Base-by-base conservation (phyloP, 2,113 vertebrate species). In the Bujurquina vittata region DNA sequence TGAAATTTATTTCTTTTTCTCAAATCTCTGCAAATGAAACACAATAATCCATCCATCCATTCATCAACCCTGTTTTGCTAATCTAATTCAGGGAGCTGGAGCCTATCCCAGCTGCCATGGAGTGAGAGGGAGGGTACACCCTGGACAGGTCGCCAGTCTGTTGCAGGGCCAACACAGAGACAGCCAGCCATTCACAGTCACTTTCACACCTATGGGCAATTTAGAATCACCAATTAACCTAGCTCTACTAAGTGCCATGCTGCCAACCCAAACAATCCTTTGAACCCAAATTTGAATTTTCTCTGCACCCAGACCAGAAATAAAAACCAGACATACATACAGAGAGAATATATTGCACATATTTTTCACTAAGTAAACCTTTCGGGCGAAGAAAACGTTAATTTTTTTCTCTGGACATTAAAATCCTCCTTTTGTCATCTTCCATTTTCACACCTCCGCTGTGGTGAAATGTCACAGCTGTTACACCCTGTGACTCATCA, bases 381-480 rank as follows among this genome's bases (percentile, higher is more conserved):
- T 17, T 9, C 20, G 12, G 17, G 17, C 35, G 69, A 56, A 74
- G 69, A 35, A 35, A 22, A 35, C 17, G 37, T 59, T 7, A 8
- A 35, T n/a, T 75, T 40, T 74, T 5, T 43, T 23, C 55, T 22
- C 40, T 17, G 20, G 26, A 14, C 62, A n/a, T 67, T 52, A 35
- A 67, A 40, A 52, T 22, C 74, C 56, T 20, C 33, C 17, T 37
- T 65, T 43, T 65, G 62, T 65, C 14, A 4, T n/a, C 31, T 22
- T 57, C 76, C 46, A 2, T 15, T 49, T 40, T 80, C 80, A 77
- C 81, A 62, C 67, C 81, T 77, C 59, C 46, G 52, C 79, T 11
- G 76, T 77, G 72, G 52, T 52, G 54, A 89, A 89, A 87, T 85
- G 88, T 85, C 85, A 76, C n/a, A 2, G 57, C 40, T 37, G 82